Percentiles rank a stretch among this genome's conserved stretches.
phyloP scores from a whole-genome alignment of 2,113 vertebrate genomes.

The Lipophrys pholis region DNA sequence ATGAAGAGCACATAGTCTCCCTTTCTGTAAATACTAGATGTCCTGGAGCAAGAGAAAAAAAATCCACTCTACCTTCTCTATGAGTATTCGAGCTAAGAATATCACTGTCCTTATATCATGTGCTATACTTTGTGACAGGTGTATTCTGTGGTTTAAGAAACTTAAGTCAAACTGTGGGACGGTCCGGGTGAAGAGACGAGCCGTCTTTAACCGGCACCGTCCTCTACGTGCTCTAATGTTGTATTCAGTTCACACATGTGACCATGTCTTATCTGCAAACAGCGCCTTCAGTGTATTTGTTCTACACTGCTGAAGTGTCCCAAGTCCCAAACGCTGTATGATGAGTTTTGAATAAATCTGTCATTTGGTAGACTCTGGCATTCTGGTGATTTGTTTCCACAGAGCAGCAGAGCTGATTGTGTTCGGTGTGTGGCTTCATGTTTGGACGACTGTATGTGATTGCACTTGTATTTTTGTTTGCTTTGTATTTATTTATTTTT shows the following conservation, averaged over 20 bases:
- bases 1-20: constrained; percentile 74
- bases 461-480: constrained; percentile 7
- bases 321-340: constrained; percentile 92
- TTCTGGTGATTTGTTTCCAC: constrained; percentile 61
- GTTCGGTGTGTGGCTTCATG: constrained; percentile 13
- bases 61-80: constrained; percentile 75
- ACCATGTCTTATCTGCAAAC: constrained; percentile 88
- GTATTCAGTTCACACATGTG: constrained; percentile 87
- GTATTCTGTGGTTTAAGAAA: constrained; percentile 83
- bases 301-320: constrained; percentile 83
- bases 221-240: constrained; percentile 89
- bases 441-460: constrained; percentile 6
- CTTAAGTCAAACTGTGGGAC: constrained; percentile 73
- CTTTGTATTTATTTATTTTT: not conserved
- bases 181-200: constrained; percentile 69
- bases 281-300: constrained; percentile 86
- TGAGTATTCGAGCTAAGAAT: constrained; percentile 76
- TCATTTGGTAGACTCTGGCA: constrained; percentile 88
- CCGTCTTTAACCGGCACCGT: constrained; percentile 81
- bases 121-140: constrained; percentile 90
- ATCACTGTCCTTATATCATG: constrained; percentile 87
- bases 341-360: constrained; percentile 97
- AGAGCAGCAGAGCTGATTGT: constrained; percentile 20
- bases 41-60: constrained; percentile 63
- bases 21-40: constrained; percentile 78